phyloP scores from a whole-genome alignment of 2,797 vertebrate species.

The Rhynchonycteris naso region DNA sequence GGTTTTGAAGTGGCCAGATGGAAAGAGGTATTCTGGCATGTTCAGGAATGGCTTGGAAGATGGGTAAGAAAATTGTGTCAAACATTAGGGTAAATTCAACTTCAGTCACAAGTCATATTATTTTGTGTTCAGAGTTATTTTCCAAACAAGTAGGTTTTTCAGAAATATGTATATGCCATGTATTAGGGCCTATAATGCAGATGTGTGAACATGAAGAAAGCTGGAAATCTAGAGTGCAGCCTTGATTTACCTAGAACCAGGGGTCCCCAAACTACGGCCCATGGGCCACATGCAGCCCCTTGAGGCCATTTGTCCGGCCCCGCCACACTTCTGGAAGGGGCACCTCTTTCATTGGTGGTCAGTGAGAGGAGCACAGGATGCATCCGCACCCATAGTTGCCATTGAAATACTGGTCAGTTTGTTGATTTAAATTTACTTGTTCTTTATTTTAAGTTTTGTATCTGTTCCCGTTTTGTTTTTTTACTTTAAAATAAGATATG shows the following conservation, averaged over 20 bases:
- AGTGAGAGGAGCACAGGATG: no score
- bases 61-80: constrained; percentile 88
- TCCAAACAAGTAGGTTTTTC: not conserved
- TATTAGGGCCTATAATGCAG: not conserved
- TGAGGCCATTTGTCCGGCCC: no score
- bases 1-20: constrained; percentile 94
- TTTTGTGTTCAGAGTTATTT: constrained; percentile 2
- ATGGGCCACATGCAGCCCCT: no score
- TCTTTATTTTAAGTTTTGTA: no score
- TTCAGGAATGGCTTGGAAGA: constrained; percentile 97
- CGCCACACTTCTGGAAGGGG: no score
- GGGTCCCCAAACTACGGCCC: no score
- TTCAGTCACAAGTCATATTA: not conserved
- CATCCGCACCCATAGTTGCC: no score
- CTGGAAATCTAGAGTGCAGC: not conserved
- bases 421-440: no score
- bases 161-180: not conserved
- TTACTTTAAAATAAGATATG: no score
- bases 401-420: no score
- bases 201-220: not conserved
- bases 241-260: not conserved
- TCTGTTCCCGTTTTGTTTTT: no score
- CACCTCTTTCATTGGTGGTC: no score
- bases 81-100: not conserved
- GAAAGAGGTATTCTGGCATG: constrained; percentile 93